These are phyloP conservation scores for Agriotes lineatus DNA, from an alignment of 2,888 invertebrate species.

Conservation along the genomic window DNA sequence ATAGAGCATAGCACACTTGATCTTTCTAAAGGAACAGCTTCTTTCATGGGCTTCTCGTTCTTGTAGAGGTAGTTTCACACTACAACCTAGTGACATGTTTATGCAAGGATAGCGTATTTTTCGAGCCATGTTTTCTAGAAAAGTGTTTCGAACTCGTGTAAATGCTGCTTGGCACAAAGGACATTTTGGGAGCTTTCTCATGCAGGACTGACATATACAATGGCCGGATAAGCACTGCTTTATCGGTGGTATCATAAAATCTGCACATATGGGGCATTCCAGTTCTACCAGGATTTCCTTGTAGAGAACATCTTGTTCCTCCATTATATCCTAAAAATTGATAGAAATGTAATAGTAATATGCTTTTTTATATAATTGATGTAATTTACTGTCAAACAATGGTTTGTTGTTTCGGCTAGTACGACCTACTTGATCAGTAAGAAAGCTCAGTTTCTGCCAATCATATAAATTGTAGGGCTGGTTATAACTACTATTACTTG, in stretches of 20 bases:
- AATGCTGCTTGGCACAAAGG: slow-evolving; percentile 51
- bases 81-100: slow-evolving; percentile 48
- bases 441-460: too few relatives aligned
- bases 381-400: too few relatives aligned
- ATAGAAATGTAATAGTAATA: too few relatives aligned
- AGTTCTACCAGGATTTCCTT: slow-evolving; percentile 50
- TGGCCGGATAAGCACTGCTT: slow-evolving; percentile 52
- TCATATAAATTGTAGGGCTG: too few relatives aligned
- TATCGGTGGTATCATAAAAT: slow-evolving; percentile 52
- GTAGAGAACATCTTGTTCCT: slow-evolving; percentile 39
- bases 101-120: slow-evolving; percentile 54
- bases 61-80: slow-evolving; percentile 42
- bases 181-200: slow-evolving; percentile 48
- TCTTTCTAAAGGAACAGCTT: slow-evolving; percentile 47
- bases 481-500: too few relatives aligned
- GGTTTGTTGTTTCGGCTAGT: too few relatives aligned
- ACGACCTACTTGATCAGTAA: too few relatives aligned
- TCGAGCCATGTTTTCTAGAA: slow-evolving; percentile 50
- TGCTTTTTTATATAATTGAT: too few relatives aligned
- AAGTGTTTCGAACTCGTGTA: slow-evolving; percentile 50
- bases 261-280: slow-evolving; percentile 53
- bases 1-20: slow-evolving; percentile 50
- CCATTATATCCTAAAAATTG: too few relatives aligned
- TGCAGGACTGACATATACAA: slow-evolving; percentile 49
- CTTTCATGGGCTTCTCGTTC: slow-evolving; percentile 49